These are phyloP conservation scores for Yoshiicerus persimilis DNA, from an alignment of 1,140 invertebrate genomes.

Conservation along the genomic window DNA sequence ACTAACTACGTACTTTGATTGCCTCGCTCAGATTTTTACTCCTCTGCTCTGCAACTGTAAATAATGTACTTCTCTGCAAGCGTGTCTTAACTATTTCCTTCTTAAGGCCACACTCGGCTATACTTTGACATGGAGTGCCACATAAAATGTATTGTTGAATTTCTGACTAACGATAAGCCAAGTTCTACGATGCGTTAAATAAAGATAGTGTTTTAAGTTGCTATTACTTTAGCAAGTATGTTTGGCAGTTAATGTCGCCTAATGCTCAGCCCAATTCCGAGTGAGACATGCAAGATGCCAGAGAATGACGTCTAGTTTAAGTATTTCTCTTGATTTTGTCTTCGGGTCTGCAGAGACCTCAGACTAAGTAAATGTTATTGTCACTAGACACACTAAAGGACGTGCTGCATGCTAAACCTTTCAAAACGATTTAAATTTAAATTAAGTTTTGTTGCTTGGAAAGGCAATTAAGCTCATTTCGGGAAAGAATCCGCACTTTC, in stretches of 20 bases:
- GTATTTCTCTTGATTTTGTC: not conserved
- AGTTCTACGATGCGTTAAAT: not conserved
- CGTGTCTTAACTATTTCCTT: not conserved
- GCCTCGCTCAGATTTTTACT: not conserved
- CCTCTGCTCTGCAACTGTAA: not conserved
- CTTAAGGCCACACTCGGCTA: not conserved
- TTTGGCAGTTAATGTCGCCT: not conserved
- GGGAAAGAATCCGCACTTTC: not conserved
- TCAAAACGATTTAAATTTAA: not conserved
- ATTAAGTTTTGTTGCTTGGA: constrained; percentile 10
- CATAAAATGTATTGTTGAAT: not conserved
- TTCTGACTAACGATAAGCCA: not conserved
- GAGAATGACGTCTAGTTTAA: not conserved
- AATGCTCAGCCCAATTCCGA: not conserved
- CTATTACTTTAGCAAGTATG: not conserved
- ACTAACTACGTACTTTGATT: not conserved
- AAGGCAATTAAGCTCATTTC: constrained; percentile 15
- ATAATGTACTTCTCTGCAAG: not conserved
- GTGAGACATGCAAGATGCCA: not conserved
- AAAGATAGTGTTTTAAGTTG: not conserved
- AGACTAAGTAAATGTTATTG: not conserved
- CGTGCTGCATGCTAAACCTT: not conserved
- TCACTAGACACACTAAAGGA: not conserved
- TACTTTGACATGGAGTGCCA: not conserved
- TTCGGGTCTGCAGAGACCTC: not conserved